Base-by-base conservation (phyloP, 2,888 invertebrate species). In the Teleiodes luculella region DNA sequence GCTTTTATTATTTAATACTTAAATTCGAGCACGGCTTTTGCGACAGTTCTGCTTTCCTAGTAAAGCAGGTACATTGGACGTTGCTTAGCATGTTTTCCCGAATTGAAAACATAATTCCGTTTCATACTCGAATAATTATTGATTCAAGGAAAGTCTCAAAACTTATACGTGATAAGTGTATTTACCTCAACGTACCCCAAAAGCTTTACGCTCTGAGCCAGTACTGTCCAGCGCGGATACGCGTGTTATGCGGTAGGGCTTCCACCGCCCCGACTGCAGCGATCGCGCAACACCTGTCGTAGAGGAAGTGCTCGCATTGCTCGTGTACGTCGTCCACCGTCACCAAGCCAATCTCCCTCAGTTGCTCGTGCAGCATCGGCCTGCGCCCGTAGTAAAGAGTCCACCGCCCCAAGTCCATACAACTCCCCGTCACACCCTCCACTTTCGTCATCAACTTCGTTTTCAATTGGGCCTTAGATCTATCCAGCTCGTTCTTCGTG, bases 341-440 rank as follows among this genome's bases (percentile, higher is more conserved):
- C 24, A 98, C 93, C 46, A 92, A 91, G 63, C 97, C 95, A 74
- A 99, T 96, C 62, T 96, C 92, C 54, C 93, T 92, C 68, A 97
- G 94, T 63, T 97, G 89, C 77, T 98, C 98, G 64, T 94, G 93
- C 56, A 97, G 89, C 1, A 97, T 95, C 62, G 98, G 94, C 65
- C 97, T 92, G 52, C 95, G 91, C 28, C 96, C 95, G 68, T 97
- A 96, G 87, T 97, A 97, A 64, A 99, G 91, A 85, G 98, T 93
- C 90, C 98, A 98, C 57, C 97, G 93, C 13, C 98, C 99, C 68
- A 99, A 95, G 75, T 98, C 98, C 83, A 98, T 43, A 76, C 98
- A 98, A 20, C 7, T 8, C 1, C 10, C 7, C 18, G 13, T 41
- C 16, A 18, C 41, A 2, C 41, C 41, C 77, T 98, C 97, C 61